phyloP scores from a whole-genome alignment of 2,113 vertebrate genomes.

The Aythya baeri region DNA sequence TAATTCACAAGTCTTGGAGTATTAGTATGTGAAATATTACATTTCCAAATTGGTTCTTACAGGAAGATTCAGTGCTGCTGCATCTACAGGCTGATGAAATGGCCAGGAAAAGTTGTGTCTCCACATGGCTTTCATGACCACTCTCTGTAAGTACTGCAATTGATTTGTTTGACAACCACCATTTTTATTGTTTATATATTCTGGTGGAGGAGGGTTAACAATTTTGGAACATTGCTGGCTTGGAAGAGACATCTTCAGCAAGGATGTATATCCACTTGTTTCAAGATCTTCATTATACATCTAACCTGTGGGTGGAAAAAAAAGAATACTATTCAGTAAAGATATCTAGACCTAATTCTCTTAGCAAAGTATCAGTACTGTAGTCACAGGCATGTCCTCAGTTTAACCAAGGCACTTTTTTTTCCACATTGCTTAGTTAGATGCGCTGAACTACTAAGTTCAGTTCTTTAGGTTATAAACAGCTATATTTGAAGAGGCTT shows the following conservation, averaged over 20 bases:
- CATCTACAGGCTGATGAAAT: constrained; percentile 93
- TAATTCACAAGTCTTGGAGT: neutral
- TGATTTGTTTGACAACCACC: constrained; percentile 88
- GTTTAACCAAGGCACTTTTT: neutral
- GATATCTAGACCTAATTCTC: neutral
- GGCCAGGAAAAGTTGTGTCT: constrained; percentile 92
- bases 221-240: constrained; percentile 45
- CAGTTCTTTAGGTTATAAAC: neutral
- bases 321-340: neutral
- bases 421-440: neutral
- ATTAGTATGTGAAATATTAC: neutral
- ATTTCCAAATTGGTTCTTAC: constrained; percentile 77
- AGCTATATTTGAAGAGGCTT: neutral
- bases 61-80: constrained; percentile 85
- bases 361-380: neutral
- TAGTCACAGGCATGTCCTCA: neutral
- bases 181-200: constrained; percentile 81
- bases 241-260: constrained; percentile 77
- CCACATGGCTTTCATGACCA: constrained; percentile 89
- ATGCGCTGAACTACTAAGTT: neutral
- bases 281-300: neutral
- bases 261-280: neutral
- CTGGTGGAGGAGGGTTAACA: constrained; percentile 89
- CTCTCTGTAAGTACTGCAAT: constrained; percentile 88
- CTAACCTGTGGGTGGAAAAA: neutral